phyloP scores from a whole-genome alignment of 2,797 vertebrate genomes.

The Oryzias sinensis region DNA sequence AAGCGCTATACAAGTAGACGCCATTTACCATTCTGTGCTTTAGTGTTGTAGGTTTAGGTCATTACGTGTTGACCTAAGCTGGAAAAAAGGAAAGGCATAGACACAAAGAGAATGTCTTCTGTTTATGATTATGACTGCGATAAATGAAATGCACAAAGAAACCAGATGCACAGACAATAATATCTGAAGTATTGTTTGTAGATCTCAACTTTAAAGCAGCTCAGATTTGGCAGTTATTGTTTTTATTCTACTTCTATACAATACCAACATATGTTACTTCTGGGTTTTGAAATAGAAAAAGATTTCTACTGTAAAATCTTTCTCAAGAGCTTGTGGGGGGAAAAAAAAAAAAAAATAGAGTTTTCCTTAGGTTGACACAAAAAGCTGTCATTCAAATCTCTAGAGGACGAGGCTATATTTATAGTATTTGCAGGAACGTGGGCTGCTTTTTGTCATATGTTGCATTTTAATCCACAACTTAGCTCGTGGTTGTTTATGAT shows the following conservation, averaged over 20 bases:
- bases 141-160: not conserved
- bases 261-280: not conserved
- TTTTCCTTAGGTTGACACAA: not conserved
- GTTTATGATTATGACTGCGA: not conserved
- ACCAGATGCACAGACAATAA: not conserved
- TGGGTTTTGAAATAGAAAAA: not conserved
- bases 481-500: conserved; percentile 38
- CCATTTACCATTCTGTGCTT: too few species aligned
- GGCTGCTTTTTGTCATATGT: conserved; percentile 24
- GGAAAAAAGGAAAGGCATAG: too few species aligned
- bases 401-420: conserved; percentile 19
- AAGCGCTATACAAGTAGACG: too few species aligned
- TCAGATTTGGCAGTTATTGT: not conserved
- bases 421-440: conserved; percentile 18
- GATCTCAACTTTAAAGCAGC: not conserved
- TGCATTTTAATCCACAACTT: conserved; percentile 44
- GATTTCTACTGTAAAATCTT: conserved; percentile 2
- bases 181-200: not conserved
- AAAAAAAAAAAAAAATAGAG: not conserved
- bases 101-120: too few species aligned
- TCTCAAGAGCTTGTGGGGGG: not conserved
- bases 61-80: too few species aligned
- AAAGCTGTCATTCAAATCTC: conserved; percentile 12
- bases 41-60: too few species aligned
- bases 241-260: not conserved